Evolutionary conservation across 2,888 invertebrate genomes (phyloP), one percentile per base, ranked within the genome.

Genomic region (Drymonia ruficornis): DNA sequence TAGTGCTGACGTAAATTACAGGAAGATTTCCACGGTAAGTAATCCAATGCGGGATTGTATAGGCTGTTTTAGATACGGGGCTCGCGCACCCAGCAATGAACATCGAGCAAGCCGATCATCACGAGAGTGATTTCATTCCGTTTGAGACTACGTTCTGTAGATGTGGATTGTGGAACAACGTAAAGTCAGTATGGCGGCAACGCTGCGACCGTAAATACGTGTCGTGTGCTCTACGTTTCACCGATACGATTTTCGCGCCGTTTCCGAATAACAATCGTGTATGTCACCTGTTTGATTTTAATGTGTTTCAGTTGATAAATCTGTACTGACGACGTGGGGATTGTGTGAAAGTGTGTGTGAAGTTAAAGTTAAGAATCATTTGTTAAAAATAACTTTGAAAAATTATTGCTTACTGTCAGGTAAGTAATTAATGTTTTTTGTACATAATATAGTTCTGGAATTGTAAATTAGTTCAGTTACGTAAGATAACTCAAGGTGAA

Each of bases 141-240:
- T 55, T 65, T 55, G 55, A 59, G 63, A 69, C 55, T 52, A 54
- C 55, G 53, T 50, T 53, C 49, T 53, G 60, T 61, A 57, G 53
- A 47, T 8, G 56, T 47, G 23, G 34, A 56, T 43, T 54, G 55
- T 71, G 48, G 73, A 73, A 69, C 60, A 63, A 66, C 67, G 70
- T 23, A 63, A 62, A 78, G 78, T 68, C 84, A 88, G 89, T 89
- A 74, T 75, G 78, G 79, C 83, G 84, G 78, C 68, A 81, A 80
- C 86, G 83, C 76, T 80, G 65, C 63, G 59, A 59, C 69, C 65
- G 80, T 58, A 42, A 52, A 61, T 62, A 83, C 85, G 87, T 79
- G 73, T 70, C 56, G 63, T 57, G 59, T 55, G 63, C 55, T 49
- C 54, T 53, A 61, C 50, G 51, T 56, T 53, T 50, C 55, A 63